Evolutionary conservation across 2,113 vertebrate species (phyloP), one percentile per base, ranked within the genome.

Genomic region (Ammodytes dubius): DNA sequence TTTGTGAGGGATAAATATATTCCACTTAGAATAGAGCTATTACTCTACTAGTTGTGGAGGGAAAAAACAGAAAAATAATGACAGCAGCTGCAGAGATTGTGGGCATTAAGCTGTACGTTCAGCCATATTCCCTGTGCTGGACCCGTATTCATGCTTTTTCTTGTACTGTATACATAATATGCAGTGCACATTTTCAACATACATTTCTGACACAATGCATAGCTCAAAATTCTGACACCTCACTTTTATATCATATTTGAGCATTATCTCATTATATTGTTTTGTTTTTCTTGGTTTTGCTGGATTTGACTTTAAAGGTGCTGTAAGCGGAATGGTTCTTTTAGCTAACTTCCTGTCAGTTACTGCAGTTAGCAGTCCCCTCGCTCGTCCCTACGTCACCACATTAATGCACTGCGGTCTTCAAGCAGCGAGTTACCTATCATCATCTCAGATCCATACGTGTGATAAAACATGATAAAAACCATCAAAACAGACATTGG

Each of bases 1-100:
- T 90, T 87, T 91, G 85, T 91, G 89, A 86, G 85, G 84, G 87
- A 84, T 88, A 88, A 88, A 91, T 84, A 82, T 85, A 89, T 89
- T 87, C 78, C 70, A 87, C 74, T 86, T 77, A 81, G 69, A 85
- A 74, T 73, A 45, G 59, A 79, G 74, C 74, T 52, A 81, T 84
- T 77, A 75, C 56, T 64, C 37, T 83, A 70, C 75, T 50, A 63
- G 78, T 74, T 68, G 61, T 68, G 73, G 66, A 53, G 39, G 6
- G 71, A 60, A 35, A 75, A 82, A 66, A 10, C 39, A 64, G 52
- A 75, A 54, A 80, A 49, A 65, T 67, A 84, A 74, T 76, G 37
- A 83, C 68, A 69, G 11, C 53, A 58, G 43, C 68, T 58, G 63
- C 19, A 76, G 60, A 58, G 61, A 88, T 60, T 67, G 59, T 59